Evolutionary conservation across 2,113 vertebrate species (phyloP).

Genomic region (Brevimyrus niger): DNA sequence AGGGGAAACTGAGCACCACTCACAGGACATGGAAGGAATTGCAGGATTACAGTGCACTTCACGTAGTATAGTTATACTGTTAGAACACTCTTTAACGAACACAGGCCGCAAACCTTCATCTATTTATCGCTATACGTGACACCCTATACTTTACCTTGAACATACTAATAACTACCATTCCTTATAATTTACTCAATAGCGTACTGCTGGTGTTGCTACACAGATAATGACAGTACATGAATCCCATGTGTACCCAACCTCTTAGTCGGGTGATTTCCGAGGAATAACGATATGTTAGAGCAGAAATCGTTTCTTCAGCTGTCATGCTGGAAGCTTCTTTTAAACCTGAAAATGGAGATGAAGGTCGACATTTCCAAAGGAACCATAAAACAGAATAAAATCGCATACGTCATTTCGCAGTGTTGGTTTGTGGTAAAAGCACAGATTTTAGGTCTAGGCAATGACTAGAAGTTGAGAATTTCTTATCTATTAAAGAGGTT

Average conservation of each 20-base stretch:
- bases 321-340: not conserved
- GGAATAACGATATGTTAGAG: not conserved
- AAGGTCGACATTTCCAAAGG: not conserved
- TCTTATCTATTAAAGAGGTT: not conserved
- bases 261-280: not conserved
- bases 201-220: not conserved
- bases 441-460: not conserved
- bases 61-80: not conserved
- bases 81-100: not conserved
- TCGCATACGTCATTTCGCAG: not conserved
- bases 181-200: not conserved
- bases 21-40: not conserved
- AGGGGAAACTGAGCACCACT: conserved; percentile 18
- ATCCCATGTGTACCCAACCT: not conserved
- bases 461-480: not conserved
- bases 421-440: not conserved
- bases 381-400: not conserved
- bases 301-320: not conserved
- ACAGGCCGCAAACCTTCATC: not conserved
- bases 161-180: conserved; percentile 1
- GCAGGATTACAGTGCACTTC: not conserved
- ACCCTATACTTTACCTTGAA: not conserved
- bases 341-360: not conserved
- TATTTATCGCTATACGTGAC: not conserved
- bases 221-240: not conserved